These are phyloP conservation scores for Penaeus japonicus DNA, from an alignment of 1,140 invertebrate species.

Conservation along the genomic window DNA sequence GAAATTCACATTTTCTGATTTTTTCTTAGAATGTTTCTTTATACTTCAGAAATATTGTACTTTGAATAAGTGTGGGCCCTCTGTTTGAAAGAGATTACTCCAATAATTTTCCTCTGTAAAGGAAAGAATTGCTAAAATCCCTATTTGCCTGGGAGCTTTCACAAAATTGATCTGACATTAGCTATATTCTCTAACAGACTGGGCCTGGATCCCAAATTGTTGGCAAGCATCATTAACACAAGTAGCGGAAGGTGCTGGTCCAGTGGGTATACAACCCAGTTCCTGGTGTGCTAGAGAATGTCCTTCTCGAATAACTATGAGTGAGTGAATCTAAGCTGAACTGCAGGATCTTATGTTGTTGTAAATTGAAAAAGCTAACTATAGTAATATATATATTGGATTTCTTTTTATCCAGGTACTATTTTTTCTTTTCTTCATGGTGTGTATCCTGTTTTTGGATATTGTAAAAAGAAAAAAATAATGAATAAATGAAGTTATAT, in stretches of 20 bases:
- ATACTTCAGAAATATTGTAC: no score
- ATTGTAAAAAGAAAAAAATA: no score
- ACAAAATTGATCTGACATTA: conserved; percentile 26
- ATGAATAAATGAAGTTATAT: no score
- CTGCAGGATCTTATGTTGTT: neutral
- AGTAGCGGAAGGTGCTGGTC: conserved; percentile 96
- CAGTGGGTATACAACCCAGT: conserved; percentile 96
- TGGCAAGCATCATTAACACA: conserved; percentile 90
- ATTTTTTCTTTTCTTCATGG: no score
- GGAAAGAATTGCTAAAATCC: neutral
- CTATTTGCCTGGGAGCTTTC: neutral
- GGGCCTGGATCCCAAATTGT: conserved; percentile 87
- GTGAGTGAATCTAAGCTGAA: conserved; percentile 60
- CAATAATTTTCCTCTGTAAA: no score
- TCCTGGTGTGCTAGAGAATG: conserved; percentile 84
- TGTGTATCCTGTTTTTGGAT: no score
- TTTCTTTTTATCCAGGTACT: no score
- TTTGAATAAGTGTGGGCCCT: neutral
- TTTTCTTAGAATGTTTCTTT: no score
- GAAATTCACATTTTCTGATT: no score
- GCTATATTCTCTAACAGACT: conserved; percentile 71
- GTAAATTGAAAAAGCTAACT: no score
- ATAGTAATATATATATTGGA: no score
- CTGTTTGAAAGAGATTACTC: no score
- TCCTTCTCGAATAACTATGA: conserved; percentile 88